Percentiles rank a stretch among this genome's conserved stretches.
Conservation (phyloP, 2,888 invertebrate genomes). For the Hypomecis punctinalis region DNA sequence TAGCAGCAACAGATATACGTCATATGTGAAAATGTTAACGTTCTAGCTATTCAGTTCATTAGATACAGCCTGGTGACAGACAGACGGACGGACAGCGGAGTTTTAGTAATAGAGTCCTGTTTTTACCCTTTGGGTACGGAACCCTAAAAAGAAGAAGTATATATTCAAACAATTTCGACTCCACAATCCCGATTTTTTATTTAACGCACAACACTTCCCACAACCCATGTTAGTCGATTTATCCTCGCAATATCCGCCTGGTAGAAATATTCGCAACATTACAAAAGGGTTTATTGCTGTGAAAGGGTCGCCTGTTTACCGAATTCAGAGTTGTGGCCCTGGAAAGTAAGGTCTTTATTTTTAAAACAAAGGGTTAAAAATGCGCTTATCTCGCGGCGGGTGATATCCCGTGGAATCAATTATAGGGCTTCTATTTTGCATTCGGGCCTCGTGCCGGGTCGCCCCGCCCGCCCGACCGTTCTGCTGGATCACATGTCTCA, state of each 20-base stretch:
- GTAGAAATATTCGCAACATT: conserved; percentile 58
- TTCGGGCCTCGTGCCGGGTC: conserved; percentile 33
- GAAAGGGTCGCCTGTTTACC: conserved; percentile 62
- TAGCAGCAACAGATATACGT: too few species aligned
- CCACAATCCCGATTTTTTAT: conserved; percentile 13
- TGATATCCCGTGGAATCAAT: conserved; percentile 59
- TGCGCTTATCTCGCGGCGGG: conserved; percentile 52
- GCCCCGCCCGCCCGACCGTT: conserved; percentile 12
- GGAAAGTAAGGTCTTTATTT: conserved; percentile 58
- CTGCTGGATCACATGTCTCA: conserved; percentile 44
- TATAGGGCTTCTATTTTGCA: conserved; percentile 49
- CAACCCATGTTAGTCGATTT: conserved; percentile 43
- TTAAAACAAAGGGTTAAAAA: conserved; percentile 63
- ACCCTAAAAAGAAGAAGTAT: background rate
- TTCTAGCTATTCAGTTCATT: too few species aligned
- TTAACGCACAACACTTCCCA: conserved; percentile 30
- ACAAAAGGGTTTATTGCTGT: conserved; percentile 62
- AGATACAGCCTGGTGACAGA: too few species aligned
- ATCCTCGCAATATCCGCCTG: conserved; percentile 55
- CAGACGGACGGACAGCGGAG: too few species aligned
- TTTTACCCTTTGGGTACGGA: too few species aligned
- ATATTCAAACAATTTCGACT: background rate
- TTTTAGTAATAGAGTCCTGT: too few species aligned
- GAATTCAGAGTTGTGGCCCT: conserved; percentile 34
- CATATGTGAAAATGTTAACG: too few species aligned